phyloP scores from a whole-genome alignment of 2,113 vertebrate species.

The Carollia perspicillata region DNA sequence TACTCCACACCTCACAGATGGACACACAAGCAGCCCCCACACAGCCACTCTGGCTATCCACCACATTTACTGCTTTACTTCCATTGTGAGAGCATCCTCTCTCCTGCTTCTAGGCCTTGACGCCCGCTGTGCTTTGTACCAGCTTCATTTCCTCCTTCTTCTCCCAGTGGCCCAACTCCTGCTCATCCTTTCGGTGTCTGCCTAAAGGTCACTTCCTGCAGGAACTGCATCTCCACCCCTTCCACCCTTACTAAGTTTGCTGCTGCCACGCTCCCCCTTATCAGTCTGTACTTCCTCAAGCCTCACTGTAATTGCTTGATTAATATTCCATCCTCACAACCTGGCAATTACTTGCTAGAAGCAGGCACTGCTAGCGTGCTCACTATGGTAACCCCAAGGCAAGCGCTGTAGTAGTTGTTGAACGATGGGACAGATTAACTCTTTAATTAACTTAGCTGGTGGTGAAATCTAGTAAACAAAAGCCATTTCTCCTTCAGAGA shows the following conservation, averaged over 20 bases:
- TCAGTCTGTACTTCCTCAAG: neutral
- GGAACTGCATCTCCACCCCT: neutral
- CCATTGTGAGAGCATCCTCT: neutral
- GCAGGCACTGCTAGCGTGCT: neutral
- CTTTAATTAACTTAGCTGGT: constrained; percentile 45
- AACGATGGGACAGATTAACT: constrained; percentile 10
- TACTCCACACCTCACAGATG: rapidly evolving
- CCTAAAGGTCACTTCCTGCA: neutral
- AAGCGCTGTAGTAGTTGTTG: neutral
- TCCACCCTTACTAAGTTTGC: neutral
- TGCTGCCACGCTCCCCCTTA: neutral
- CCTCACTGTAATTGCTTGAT: neutral
- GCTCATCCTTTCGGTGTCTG: neutral
- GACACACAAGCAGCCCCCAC: neutral
- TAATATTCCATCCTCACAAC: neutral
- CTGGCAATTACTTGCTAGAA: neutral
- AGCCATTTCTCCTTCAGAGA: neutral
- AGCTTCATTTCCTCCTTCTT: neutral
- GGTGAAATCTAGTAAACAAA: constrained; percentile 22
- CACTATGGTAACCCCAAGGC: neutral
- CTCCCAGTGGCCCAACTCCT: neutral
- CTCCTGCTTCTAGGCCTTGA: neutral
- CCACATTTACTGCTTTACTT: too few relatives aligned
- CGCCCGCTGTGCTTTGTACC: neutral
- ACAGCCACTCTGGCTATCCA: rapidly evolving